Evolutionary conservation across 2,113 vertebrate genomes (phyloP).

Genomic region (Spilogale gracilis): DNA sequence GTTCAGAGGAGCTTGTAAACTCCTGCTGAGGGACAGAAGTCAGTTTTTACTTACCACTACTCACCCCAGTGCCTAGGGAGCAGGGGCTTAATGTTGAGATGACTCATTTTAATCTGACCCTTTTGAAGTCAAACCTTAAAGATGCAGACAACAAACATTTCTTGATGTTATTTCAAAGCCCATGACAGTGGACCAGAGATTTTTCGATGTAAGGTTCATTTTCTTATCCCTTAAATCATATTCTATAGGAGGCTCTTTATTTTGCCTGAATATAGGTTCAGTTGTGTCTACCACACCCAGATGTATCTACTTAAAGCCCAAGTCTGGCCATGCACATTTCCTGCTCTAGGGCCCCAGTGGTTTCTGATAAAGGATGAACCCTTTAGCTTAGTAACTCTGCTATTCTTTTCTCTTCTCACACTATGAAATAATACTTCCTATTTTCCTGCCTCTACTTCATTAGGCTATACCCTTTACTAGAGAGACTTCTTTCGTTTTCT

Average conservation of each 20-base stretch:
- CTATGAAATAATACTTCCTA: background rate
- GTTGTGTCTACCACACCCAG: background rate
- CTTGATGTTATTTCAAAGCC: background rate
- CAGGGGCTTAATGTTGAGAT: background rate
- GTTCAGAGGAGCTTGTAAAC: background rate
- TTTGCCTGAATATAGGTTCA: background rate
- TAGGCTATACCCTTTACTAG: background rate
- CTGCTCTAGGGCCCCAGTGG: background rate
- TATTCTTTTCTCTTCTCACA: background rate
- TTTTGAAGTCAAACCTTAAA: conserved; percentile 6
- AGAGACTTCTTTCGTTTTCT: background rate
- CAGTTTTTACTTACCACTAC: background rate
- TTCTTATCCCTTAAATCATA: background rate
- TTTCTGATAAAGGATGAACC: background rate
- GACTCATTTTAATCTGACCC: background rate
- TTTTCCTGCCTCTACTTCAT: background rate
- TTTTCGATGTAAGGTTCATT: background rate
- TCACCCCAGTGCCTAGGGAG: background rate
- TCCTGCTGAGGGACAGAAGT: background rate
- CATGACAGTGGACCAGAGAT: background rate
- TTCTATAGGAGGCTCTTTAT: background rate
- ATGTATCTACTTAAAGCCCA: background rate
- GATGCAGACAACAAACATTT: background rate
- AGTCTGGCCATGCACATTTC: background rate
- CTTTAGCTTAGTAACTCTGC: background rate